A percentile compares a stretch with the other conserved stretches of the same genome.
Evolutionary conservation across 2,888 invertebrate species (phyloP).

Genomic region (Xylota segnis): DNA sequence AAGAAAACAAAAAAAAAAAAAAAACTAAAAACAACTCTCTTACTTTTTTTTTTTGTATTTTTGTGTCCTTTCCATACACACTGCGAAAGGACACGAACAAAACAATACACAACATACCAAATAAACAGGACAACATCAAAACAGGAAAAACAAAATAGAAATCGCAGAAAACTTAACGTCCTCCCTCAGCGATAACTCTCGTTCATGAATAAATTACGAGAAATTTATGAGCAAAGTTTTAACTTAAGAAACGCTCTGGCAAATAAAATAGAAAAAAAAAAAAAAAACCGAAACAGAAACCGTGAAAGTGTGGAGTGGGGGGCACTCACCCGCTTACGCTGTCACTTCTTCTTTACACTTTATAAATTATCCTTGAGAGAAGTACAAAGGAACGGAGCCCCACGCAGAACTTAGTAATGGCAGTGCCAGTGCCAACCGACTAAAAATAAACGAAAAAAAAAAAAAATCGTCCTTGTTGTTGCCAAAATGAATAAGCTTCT

Average conservation of each 20-base stretch:
- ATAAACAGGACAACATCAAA: slow-evolving; percentile 73
- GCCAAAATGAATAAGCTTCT: slow-evolving; percentile 28
- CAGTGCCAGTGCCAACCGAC: neutral
- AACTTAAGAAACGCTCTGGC: slow-evolving; percentile 46
- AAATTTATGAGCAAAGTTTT: slow-evolving; percentile 74
- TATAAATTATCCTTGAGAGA: slow-evolving; percentile 48
- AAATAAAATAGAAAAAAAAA: slow-evolving; percentile 32
- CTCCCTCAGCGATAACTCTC: slow-evolving; percentile 59
- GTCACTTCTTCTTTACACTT: slow-evolving; percentile 56
- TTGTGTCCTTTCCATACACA: slow-evolving; percentile 10
- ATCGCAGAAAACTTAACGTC: slow-evolving; percentile 40
- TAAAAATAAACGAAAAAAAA: neutral
- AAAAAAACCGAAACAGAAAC: neutral
- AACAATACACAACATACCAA: slow-evolving; percentile 62
- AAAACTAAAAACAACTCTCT: slow-evolving; percentile 31
- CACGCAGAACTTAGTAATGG: neutral
- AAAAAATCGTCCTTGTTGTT: slow-evolving; percentile 3
- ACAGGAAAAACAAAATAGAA: slow-evolving; percentile 63
- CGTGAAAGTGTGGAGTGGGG: neutral
- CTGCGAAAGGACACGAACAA: slow-evolving; percentile 33
- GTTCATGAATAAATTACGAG: slow-evolving; percentile 74
- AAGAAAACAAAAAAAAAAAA: slow-evolving; percentile 17
- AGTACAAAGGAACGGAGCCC: slow-evolving; percentile 36
- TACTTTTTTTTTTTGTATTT: slow-evolving; percentile 1
- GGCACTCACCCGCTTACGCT: slow-evolving; percentile 10